Base-by-base conservation (phyloP, 2,113 vertebrate species). In the Aspidoscelis tigris region DNA sequence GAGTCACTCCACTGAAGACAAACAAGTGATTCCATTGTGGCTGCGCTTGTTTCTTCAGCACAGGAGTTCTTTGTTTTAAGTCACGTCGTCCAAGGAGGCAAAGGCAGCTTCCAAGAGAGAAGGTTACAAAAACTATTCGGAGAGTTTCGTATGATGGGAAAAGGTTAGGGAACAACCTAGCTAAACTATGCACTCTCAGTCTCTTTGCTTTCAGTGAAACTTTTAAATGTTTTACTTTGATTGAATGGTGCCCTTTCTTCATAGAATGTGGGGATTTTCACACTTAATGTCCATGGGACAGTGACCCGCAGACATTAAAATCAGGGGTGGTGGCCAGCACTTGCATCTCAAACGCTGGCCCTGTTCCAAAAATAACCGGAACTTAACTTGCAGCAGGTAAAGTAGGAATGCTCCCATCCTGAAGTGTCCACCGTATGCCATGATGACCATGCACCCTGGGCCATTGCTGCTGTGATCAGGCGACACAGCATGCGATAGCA, bases 1-100 rank as follows among this genome's bases (percentile, higher is more conserved):
- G 81, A 41, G 69, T 93, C 0, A 96, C 83, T 0, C 92, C 94
- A 7, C 76, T 89, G 84, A 97, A 97, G 53, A 94, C 87, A 22
- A 97, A 95, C 85, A 96, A 92, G 78, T 96, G 94, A 18, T 94
- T 94, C 95, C 96, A 96, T 65, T 93, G 94, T 5, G 95, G 95
- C 66, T 84, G 93, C 11, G 87, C 58, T 43, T 94, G 94, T 89
- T 90, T 94, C 93, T 92, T 96, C 68, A 93, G 21, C 0, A 95
- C 92, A 2, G 94, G 94, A 3, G 96, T 95, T 89, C 77, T 95
- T 61, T 61, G 92, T 26, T 91, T 91, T 79, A 95, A 2, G 33
- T 91, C 89, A 41, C 82, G 82, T 58, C 93, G 90, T 71, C 89
- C 91, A 14, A 92, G 92, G 80, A 95, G 88, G 58, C 89, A 88